Percentiles rank a stretch among this genome's conserved stretches.
These are phyloP conservation scores for Invenusta paracnida DNA, from an alignment of 2,888 invertebrate species.

Conservation along the genomic window DNA sequence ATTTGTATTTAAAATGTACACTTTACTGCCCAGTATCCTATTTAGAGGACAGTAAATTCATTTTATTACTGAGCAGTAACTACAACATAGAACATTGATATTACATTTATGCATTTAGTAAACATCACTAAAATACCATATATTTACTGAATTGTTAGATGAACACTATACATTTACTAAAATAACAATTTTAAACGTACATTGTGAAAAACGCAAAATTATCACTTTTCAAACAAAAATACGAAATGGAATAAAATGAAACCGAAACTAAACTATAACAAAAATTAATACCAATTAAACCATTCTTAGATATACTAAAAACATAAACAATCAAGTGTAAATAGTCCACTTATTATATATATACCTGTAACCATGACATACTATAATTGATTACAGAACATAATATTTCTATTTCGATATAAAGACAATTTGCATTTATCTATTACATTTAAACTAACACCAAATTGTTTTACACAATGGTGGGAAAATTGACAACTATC, in stretches of 20 bases:
- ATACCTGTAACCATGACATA: no score
- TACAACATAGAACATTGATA: not conserved
- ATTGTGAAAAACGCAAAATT: not conserved
- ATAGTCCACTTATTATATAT: no score
- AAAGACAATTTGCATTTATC: no score
- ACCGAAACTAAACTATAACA: conserved; percentile 26
- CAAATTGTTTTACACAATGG: no score
- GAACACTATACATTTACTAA: not conserved
- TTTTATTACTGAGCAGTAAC: not conserved
- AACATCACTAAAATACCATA: not conserved
- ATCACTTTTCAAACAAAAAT: not conserved
- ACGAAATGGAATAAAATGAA: conserved; percentile 25
- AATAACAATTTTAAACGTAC: not conserved
- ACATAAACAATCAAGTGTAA: conserved; percentile 26
- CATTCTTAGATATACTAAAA: conserved; percentile 9
- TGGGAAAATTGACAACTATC: no score
- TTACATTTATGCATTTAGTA: not conserved
- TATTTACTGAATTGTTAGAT: not conserved
- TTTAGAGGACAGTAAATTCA: not conserved
- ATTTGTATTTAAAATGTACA: not conserved
- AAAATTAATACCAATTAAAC: conserved; percentile 1
- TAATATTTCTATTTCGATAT: no score
- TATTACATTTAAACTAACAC: no score
- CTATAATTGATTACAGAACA: no score
- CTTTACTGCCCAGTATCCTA: not conserved